Evolutionary conservation across 30 jellyfish, hydroid and myxozoan species (phyloP).

Genomic region (Mastigias papua): DNA sequence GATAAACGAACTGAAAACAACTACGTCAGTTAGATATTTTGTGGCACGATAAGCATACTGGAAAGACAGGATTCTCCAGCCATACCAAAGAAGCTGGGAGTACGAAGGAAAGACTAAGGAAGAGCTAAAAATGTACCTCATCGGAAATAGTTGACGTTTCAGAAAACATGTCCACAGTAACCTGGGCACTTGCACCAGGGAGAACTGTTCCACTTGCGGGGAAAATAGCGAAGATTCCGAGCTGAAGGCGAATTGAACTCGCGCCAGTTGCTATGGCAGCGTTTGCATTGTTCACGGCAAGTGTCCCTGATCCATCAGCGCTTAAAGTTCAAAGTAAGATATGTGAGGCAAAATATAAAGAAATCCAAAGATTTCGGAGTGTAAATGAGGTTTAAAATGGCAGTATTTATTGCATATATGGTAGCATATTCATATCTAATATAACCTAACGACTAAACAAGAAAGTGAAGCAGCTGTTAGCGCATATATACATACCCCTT

Average conservation of each 20-base stretch:
- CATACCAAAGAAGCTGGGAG: no score
- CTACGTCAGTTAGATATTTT: no score
- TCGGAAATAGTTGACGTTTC: constrained; percentile 75
- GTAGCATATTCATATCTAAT: no score
- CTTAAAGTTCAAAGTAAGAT: not conserved
- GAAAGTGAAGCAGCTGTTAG: no score
- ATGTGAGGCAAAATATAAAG: no score
- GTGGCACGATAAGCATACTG: no score
- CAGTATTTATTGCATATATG: no score
- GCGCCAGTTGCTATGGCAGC: constrained; percentile 74
- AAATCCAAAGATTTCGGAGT: no score
- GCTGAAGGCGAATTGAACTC: constrained; percentile 71
- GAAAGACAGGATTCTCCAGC: no score
- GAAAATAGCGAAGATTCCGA: constrained; percentile 88
- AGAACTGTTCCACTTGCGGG: constrained; percentile 92
- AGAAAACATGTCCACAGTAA: constrained; percentile 92
- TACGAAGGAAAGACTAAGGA: not conserved
- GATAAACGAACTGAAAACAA: no score
- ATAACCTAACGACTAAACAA: no score
- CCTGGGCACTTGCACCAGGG: constrained; percentile 78
- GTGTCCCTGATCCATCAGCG: constrained; percentile 41
- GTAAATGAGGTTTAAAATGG: no score
- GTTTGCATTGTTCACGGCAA: constrained; percentile 4
- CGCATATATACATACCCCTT: constrained; percentile 96
- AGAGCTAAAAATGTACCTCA: constrained; percentile 67